Evolutionary conservation across 1,140 invertebrate genomes (phyloP).

Genomic region (Drosophila azteca): DNA sequence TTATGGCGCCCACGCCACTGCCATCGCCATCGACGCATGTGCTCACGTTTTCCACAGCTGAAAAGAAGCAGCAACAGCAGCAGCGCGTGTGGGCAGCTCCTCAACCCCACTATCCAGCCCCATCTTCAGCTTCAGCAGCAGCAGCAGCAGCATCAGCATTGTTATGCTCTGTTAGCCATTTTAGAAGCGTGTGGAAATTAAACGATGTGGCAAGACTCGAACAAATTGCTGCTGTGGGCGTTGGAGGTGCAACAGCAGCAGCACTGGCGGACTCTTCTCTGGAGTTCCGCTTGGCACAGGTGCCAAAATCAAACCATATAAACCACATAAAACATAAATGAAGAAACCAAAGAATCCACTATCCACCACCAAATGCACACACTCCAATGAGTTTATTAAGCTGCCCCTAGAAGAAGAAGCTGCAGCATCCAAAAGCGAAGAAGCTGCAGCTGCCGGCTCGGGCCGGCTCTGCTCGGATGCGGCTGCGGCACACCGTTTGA

Average conservation of each 20-base stretch:
- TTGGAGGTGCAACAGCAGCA: slow-evolving; percentile 20
- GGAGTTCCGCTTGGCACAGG: slow-evolving; percentile 40
- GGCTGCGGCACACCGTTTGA: slow-evolving; percentile 29
- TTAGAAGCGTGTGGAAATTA: slow-evolving; percentile 57
- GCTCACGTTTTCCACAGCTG: slow-evolving; percentile 34
- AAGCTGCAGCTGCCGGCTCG: slow-evolving; percentile 27
- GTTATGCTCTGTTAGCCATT: slow-evolving; percentile 28
- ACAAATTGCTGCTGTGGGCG: slow-evolving; percentile 55
- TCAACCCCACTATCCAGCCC: not conserved
- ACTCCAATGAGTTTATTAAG: slow-evolving; percentile 53
- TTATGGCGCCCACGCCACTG: slow-evolving; percentile 53
- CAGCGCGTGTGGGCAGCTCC: slow-evolving; percentile 48
- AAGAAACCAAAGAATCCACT: slow-evolving; percentile 18
- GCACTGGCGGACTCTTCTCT: not conserved
- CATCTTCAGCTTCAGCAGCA: not conserved
- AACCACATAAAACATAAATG: slow-evolving; percentile 15
- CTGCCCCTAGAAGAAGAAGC: not conserved
- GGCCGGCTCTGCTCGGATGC: too few species aligned
- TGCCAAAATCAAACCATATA: slow-evolving; percentile 42
- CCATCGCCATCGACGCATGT: slow-evolving; percentile 47
- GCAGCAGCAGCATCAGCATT: slow-evolving; percentile 11
- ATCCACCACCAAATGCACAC: slow-evolving; percentile 35
- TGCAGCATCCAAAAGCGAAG: too few species aligned
- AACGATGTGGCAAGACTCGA: slow-evolving; percentile 41
- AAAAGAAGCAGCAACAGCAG: slow-evolving; percentile 5